These are phyloP conservation scores for Brienomyrus brachyistius DNA, from an alignment of 2,113 vertebrate genomes.

Conservation along the genomic window DNA sequence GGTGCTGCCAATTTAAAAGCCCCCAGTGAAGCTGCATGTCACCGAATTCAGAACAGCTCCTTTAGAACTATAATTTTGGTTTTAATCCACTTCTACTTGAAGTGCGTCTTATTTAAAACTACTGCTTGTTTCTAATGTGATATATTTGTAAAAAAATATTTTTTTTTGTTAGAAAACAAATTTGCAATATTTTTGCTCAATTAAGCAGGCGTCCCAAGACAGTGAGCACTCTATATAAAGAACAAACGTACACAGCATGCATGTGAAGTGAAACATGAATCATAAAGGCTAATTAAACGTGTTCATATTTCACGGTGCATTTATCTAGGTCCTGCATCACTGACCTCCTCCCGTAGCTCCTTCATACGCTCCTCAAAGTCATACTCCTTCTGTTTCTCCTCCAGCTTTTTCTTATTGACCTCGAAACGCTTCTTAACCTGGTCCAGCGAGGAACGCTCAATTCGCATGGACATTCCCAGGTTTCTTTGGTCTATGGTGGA, in stretches of 20 bases:
- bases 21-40: no score
- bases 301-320: background rate
- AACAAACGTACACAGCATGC: background rate
- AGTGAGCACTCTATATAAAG: no score
- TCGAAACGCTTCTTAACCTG: conserved; percentile 97
- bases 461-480: conserved; percentile 96
- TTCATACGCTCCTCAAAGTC: conserved; percentile 98
- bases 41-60: no score
- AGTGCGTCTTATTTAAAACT: no score
- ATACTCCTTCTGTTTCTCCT: conserved; percentile 97
- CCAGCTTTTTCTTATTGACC: conserved; percentile 94
- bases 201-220: no score
- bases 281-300: background rate
- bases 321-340: background rate
- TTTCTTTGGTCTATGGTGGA: conserved; percentile 83
- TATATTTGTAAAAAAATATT: no score
- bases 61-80: no score
- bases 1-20: no score
- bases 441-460: conserved; percentile 91
- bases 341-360: conserved; percentile 89
- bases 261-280: background rate
- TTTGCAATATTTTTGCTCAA: no score
- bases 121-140: no score
- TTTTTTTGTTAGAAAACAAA: no score
- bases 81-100: no score